A percentile compares a stretch with the other conserved stretches of the same genome.
Evolutionary conservation across 2,113 vertebrate genomes (phyloP).

Genomic region (Lagopus muta): DNA sequence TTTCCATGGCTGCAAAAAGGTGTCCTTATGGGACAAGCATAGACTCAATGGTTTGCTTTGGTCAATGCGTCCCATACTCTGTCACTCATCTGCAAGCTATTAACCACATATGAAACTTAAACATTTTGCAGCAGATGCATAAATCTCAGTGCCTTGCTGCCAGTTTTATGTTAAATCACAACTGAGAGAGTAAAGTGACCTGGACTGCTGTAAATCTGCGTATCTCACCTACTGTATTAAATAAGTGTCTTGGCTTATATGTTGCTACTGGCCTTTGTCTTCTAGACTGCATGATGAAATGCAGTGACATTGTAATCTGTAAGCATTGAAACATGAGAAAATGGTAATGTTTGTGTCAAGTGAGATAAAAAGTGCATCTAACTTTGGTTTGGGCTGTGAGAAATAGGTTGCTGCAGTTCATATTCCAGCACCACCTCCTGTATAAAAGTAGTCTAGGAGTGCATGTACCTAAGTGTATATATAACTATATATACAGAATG

Average conservation of each 20-base stretch:
- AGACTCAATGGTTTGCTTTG: background rate
- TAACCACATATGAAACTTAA: background rate
- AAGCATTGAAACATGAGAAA: background rate
- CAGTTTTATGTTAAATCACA: background rate
- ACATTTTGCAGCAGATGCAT: background rate
- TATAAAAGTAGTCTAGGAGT: background rate
- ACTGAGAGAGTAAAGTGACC: background rate
- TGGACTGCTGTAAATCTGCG: background rate
- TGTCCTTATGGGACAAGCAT: rapidly evolving
- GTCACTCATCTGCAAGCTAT: background rate
- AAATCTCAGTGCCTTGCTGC: background rate
- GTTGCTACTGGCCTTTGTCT: background rate
- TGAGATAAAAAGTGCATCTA: background rate
- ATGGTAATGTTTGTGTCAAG: background rate
- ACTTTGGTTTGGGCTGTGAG: background rate
- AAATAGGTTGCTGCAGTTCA: background rate
- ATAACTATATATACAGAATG: rapidly evolving
- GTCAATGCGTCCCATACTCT: background rate
- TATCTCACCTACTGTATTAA: background rate
- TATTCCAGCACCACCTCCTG: background rate
- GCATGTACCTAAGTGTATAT: background rate
- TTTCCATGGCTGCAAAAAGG: background rate
- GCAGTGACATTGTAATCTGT: background rate
- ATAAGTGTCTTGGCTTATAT: background rate
- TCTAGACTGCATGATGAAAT: background rate